Evolutionary conservation across 2,888 invertebrate genomes (phyloP).

Genomic region (Spilarctia lutea): DNA sequence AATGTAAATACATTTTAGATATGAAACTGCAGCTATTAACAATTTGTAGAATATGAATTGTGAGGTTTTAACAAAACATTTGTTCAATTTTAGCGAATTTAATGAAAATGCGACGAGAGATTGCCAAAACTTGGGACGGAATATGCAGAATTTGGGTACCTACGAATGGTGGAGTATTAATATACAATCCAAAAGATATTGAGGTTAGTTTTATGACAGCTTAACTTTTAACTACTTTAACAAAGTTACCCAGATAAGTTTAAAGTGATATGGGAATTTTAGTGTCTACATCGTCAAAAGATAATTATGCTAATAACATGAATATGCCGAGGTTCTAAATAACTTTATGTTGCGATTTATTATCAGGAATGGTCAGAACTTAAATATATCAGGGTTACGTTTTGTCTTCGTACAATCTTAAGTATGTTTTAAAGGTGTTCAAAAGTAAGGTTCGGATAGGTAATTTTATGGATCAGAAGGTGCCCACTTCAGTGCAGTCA

Average conservation of each 20-base stretch:
- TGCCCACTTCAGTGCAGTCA: too few relatives aligned
- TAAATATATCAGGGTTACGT: not conserved
- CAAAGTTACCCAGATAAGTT: too few relatives aligned
- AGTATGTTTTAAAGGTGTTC: too few relatives aligned
- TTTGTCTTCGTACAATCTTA: not conserved
- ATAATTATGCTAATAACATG: too few relatives aligned
- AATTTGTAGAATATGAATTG: not conserved
- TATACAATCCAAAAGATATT: slow-evolving; percentile 1
- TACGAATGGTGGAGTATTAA: not conserved
- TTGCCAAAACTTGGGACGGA: not conserved
- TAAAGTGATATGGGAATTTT: not conserved
- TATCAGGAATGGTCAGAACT: not conserved
- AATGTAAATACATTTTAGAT: too few relatives aligned
- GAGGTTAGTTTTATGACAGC: not conserved
- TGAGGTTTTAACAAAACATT: not conserved
- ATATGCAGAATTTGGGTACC: not conserved
- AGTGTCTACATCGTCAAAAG: too few relatives aligned
- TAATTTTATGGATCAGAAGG: too few relatives aligned
- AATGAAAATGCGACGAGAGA: not conserved
- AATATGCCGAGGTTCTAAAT: not conserved
- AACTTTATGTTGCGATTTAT: not conserved
- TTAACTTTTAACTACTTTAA: not conserved
- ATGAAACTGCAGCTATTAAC: too few relatives aligned
- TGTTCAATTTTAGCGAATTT: not conserved
- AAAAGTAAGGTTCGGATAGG: too few relatives aligned